Base-by-base conservation (phyloP, 1,140 invertebrate species). In the Pseudomyrmex sp. region DNA sequence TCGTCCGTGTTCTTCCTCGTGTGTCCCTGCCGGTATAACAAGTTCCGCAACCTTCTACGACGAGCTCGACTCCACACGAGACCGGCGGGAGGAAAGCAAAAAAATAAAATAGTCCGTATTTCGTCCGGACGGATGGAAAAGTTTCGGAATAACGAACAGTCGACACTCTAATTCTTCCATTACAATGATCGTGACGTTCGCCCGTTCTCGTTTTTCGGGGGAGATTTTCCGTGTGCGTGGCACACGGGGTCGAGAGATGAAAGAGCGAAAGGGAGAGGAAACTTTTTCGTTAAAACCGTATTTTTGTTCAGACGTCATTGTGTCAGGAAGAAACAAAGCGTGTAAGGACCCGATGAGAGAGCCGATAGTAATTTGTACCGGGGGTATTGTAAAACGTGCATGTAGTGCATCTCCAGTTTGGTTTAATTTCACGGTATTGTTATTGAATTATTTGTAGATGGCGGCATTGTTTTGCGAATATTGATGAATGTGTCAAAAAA, bases 111-210 rank as follows among this genome's bases (percentile, higher is more conserved):
- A 79, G 83, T 86, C 88, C 69, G 87, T 84, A 84, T 75, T 79
- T 85, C 79, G 79, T 46, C 12, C 63, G 20, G 35, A 15, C 46
- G 66, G 69, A 72, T 83, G 87, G 70, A 88, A 35, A 89, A 74
- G 84, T 88, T 86, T 66, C 65, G 74, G 79, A 89, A 88, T 88
- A 86, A 88, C 87, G 87, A 88, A 86, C 79, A 88, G 79, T 77
- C 83, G 84, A 76, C 75, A 86, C 80, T 88, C 86, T 89, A 84
- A 89, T 88, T 89, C 87, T 83, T 89, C 87, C 80, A 88, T 88
- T 88, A 88, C 86, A 88, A 85, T 88, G 76, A 85, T 85, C 72
- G 66, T 65, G 35, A 70, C 76, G 54, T 70, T 79, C 76, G 56
- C 69, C 46, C 46, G 58, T 74, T 84, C 74, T 82, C 23, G 68